Evolutionary conservation across 2,888 invertebrate genomes (phyloP), one percentile per base, ranked within the genome.

Genomic region (Erannis defoliaria): DNA sequence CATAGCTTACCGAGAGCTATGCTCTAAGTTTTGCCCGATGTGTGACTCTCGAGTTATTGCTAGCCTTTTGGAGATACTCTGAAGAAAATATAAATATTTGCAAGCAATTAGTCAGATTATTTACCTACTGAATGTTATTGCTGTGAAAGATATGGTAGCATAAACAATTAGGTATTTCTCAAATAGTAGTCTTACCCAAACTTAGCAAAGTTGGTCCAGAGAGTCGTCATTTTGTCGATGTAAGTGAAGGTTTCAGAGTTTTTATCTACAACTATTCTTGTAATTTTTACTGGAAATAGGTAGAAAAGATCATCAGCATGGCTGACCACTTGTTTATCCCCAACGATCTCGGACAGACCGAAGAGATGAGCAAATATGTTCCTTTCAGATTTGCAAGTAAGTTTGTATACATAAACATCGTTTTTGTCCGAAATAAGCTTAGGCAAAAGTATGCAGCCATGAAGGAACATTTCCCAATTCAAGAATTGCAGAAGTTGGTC

Each of bases 121-220:
- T n/a, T n/a, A n/a, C n/a, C n/a, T n/a, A n/a, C n/a, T n/a, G n/a
- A n/a, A n/a, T n/a, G n/a, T n/a, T n/a, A n/a, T n/a, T n/a, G n/a
- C n/a, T n/a, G n/a, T n/a, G n/a, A n/a, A n/a, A n/a, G n/a, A n/a
- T n/a, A n/a, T n/a, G n/a, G n/a, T n/a, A n/a, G n/a, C n/a, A n/a
- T n/a, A n/a, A n/a, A n/a, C n/a, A n/a, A 16, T 3, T 16, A 37
- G 4, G 9, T 19, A 38, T 10, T 10, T 9, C 10, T 38, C 19
- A 3, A 4, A 37, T 4, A 9, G 1, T 62, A 33, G 12, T 75
- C 82, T 80, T 68, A 89, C 88, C 89, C 88, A 54, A 69, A 80
- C 74, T 87, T 89, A 0, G 88, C 89, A 49, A 89, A 89, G 60
- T 89, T 87, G 0, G 89, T 87, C 87, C 86, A 90, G 12, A 90